Evolutionary conservation across 1,140 invertebrate genomes (phyloP), one percentile per base, ranked within the genome.

Genomic region (Arion vulgaris): DNA sequence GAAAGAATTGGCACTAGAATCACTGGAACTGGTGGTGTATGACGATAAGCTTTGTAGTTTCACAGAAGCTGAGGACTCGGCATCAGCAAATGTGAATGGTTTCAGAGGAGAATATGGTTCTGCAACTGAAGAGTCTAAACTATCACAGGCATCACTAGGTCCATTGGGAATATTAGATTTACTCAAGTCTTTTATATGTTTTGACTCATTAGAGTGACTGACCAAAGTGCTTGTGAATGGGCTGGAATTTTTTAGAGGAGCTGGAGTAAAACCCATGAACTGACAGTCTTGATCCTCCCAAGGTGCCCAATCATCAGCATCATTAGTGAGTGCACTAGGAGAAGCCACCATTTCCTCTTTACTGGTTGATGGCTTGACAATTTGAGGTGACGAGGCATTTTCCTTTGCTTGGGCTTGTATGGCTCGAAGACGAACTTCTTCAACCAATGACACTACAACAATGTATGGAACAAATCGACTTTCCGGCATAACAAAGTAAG

Each of bases 251-350:
- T 82, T 79, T n/a, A 32, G 45, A 28, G 83, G 85, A 39, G 80
- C 73, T 41, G 89, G 87, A 9, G 88, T 89, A 23, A 90, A 86
- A n/a, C 89, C 90, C 9, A 90, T 83, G 57, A 90, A 89, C 81
- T 91, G 89, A 74, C 87, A 83, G 80, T 90, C 89, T 23, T 86
- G 86, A 81, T 92, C 90, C 28, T 86, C 85, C 75, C 84, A 77
- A 66, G 84, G 80, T 45, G 75, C 74, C 85, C 81, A 83, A 17
- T 83, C 75, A 39, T 82, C 77, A 9, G 77, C 72, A 34, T 71
- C 66, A 51, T 81, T 81, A 41, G 80, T 41, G 19, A 71, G 45
- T 2, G 32, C 51, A 71, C 45, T 45, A 49, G 45, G 39, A 7
- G 78, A 71, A 49, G 68, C 62, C 4, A 66, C 32, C 23, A 69